These are phyloP conservation scores for Bufotes viridis DNA, from an alignment of 2,797 vertebrate species.

Conservation along the genomic window DNA sequence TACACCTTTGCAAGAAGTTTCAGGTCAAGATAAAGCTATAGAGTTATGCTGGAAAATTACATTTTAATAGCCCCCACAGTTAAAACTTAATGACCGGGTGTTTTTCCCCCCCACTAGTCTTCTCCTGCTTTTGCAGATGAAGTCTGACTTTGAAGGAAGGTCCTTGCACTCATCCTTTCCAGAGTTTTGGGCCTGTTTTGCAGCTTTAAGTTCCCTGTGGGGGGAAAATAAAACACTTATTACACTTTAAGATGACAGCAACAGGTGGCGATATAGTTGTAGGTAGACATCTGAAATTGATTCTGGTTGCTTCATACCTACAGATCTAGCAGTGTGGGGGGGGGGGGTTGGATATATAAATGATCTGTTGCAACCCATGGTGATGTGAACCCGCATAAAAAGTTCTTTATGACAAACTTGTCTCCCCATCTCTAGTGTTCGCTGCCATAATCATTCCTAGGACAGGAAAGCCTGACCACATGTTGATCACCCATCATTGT, in stretches of 20 bases:
- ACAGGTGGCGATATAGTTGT: too few relatives aligned
- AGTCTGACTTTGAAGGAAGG: constrained; percentile 54
- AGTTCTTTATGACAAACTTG: too few relatives aligned
- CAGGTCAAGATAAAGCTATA: neutral
- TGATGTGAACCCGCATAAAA: too few relatives aligned
- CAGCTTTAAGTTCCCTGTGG: constrained; percentile 85
- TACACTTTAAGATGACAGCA: too few relatives aligned
- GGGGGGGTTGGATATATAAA: too few relatives aligned
- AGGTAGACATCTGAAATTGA: too few relatives aligned
- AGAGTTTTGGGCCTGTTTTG: constrained; percentile 78
- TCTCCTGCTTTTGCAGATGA: constrained; percentile 67
- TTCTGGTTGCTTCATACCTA: too few relatives aligned
- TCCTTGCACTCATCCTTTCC: constrained; percentile 69
- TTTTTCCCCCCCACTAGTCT: constrained; percentile 81
- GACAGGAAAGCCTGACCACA: too few relatives aligned
- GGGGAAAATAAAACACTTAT: neutral
- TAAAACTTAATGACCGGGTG: constrained; percentile 85
- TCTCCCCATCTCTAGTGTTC: too few relatives aligned
- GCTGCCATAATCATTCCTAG: neutral
- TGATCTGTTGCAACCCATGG: too few relatives aligned
- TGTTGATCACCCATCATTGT: too few relatives aligned
- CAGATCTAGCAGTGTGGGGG: too few relatives aligned
- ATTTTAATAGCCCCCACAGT: constrained; percentile 71
- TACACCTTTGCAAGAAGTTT: neutral
- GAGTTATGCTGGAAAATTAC: neutral